These are phyloP conservation scores for Danaus melanippus DNA, from an alignment of 1,140 invertebrate species.

Conservation along the genomic window DNA sequence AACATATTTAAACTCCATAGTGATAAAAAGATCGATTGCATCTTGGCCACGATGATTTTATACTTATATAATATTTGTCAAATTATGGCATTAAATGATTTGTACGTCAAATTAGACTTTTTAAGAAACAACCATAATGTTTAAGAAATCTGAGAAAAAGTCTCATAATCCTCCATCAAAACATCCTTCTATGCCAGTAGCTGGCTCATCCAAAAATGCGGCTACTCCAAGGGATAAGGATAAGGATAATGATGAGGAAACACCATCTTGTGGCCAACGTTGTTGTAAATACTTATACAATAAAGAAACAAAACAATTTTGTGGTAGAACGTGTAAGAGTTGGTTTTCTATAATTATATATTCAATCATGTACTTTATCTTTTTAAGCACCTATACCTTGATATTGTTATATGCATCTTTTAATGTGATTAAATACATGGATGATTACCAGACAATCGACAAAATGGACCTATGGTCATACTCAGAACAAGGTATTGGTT, in stretches of 20 bases:
- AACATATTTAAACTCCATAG: too few relatives aligned
- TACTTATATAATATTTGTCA: constrained; percentile 6
- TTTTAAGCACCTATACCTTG: constrained; percentile 45
- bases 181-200: constrained; percentile 17
- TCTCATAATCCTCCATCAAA: constrained; percentile 4
- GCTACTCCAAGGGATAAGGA: not conserved
- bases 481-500: constrained; percentile 38
- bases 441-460: constrained; percentile 25
- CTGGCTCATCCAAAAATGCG: constrained; percentile 16
- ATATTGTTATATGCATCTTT: constrained; percentile 40
- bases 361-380: constrained; percentile 48
- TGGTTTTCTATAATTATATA: constrained; percentile 46
- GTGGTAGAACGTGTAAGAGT: constrained; percentile 37
- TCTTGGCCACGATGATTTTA: constrained; percentile 13
- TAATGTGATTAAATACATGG: constrained; percentile 26
- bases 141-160: constrained; percentile 14
- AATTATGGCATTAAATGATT: constrained; percentile 4
- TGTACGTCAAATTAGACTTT: constrained; percentile 5
- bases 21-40: not conserved
- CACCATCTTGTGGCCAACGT: constrained; percentile 14
- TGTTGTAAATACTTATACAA: constrained; percentile 36
- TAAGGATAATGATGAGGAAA: not conserved
- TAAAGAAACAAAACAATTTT: constrained; percentile 34
- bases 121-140: constrained; percentile 14
- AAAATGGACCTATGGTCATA: constrained; percentile 34